A percentile compares a stretch with the other conserved stretches of the same genome.
These are phyloP conservation scores for Vesta saturnalis DNA, from an alignment of 2,888 invertebrate genomes.

Conservation along the genomic window DNA sequence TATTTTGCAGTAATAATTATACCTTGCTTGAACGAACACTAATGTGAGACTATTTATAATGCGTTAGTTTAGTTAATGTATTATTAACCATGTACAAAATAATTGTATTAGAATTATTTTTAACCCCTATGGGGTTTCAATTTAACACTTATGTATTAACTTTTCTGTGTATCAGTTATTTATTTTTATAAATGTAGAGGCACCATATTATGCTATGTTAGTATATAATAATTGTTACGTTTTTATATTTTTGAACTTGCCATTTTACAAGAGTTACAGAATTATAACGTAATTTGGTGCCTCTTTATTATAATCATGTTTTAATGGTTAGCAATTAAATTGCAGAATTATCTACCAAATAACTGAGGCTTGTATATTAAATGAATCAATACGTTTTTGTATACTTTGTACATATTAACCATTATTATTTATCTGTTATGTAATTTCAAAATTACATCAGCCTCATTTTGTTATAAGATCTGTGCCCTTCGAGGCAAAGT, in stretches of 20 bases:
- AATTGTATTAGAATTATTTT: constrained; percentile 55
- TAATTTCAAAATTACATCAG: constrained; percentile 45
- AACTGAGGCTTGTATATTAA: constrained; percentile 54
- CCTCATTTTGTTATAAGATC: constrained; percentile 58
- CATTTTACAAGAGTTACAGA: constrained; percentile 24
- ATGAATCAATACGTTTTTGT: constrained; percentile 40
- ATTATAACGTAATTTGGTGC: constrained; percentile 45
- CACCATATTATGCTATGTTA: constrained; percentile 37
- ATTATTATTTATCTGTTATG: constrained; percentile 50
- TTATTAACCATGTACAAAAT: constrained; percentile 52
- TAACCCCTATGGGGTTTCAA: constrained; percentile 58
- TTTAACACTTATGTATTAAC: constrained; percentile 51
- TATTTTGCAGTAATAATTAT: constrained; percentile 36
- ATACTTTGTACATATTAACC: constrained; percentile 48
- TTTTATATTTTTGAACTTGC: constrained; percentile 39
- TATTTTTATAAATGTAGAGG: constrained; percentile 54
- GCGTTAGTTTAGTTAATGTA: constrained; percentile 47
- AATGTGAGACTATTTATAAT: constrained; percentile 36
- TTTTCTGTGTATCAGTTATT: constrained; percentile 59
- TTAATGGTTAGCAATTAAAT: constrained; percentile 57
- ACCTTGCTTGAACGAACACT: constrained; percentile 35
- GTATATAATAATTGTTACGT: constrained; percentile 28
- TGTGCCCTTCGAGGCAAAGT: constrained; percentile 56
- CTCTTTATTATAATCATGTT: constrained; percentile 55
- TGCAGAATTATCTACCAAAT: constrained; percentile 56